A percentile compares a stretch with the other conserved stretches of the same genome.
Conservation (phyloP, 2,888 invertebrate genomes). For the Drosophila nr. medialis region DNA sequence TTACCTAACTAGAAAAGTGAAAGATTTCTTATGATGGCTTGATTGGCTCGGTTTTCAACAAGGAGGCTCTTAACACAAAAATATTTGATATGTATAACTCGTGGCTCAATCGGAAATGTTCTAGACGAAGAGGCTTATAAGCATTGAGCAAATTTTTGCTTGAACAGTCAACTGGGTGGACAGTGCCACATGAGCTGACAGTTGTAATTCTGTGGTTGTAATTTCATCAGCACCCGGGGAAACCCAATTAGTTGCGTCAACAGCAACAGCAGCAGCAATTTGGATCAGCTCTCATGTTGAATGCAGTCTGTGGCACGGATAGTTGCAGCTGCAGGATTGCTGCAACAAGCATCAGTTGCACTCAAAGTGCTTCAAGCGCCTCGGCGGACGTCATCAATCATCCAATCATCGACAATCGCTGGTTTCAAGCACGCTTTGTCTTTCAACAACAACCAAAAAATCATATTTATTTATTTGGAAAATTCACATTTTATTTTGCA, state of each 20-base stretch:
- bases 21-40: not conserved
- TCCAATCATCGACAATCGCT: too few relatives aligned
- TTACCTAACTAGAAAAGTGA: not conserved
- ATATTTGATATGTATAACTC: not conserved
- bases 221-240: not conserved
- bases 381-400: conserved; percentile 29
- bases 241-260: not conserved
- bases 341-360: conserved; percentile 39
- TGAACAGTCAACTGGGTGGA: not conserved
- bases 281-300: conserved; percentile 31
- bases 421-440: too few relatives aligned
- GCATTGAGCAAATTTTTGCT: not conserved
- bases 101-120: not conserved
- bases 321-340: conserved; percentile 35
- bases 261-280: not conserved
- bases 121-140: not conserved
- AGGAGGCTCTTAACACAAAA: too few relatives aligned
- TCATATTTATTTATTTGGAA: not conserved
- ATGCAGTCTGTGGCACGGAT: conserved; percentile 28
- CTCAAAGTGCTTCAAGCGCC: conserved; percentile 32
- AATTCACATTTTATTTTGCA: not conserved
- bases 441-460: too few relatives aligned
- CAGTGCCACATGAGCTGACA: not conserved
- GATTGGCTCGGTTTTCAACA: too few relatives aligned
- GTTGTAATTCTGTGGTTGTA: not conserved